Percentiles rank a stretch among this genome's conserved stretches.
Conservation (phyloP, 2,888 invertebrate genomes). For the Nineta flava region DNA sequence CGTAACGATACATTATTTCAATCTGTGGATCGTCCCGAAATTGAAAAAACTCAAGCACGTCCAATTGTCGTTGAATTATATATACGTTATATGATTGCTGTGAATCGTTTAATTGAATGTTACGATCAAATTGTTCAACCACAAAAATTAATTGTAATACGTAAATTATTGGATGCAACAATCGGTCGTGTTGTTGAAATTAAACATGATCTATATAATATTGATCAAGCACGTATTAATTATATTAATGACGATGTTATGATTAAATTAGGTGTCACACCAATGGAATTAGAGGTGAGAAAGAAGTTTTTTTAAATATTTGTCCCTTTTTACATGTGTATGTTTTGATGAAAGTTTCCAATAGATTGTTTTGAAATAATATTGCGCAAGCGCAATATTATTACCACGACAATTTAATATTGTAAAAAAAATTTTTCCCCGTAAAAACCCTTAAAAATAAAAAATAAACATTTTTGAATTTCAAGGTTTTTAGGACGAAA, state of each 20-base stretch:
- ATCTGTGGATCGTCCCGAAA: conserved; percentile 34
- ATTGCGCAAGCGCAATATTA: too few relatives aligned
- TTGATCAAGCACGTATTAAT: conserved; percentile 72
- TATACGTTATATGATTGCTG: conserved; percentile 62
- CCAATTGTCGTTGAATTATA: conserved; percentile 53
- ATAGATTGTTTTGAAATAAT: too few relatives aligned
- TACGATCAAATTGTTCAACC: conserved; percentile 89
- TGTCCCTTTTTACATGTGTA: background rate
- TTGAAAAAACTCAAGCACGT: conserved; percentile 43
- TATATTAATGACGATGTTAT: conserved; percentile 66
- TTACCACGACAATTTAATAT: too few relatives aligned
- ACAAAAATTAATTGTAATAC: conserved; percentile 72
- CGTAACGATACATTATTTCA: conserved; percentile 44
- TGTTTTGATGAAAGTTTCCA: too few relatives aligned
- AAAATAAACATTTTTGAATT: too few relatives aligned
- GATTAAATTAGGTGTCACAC: conserved; percentile 55
- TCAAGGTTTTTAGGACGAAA: too few relatives aligned
- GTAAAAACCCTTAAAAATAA: too few relatives aligned
- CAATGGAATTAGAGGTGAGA: conserved; percentile 45
- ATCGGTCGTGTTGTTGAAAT: conserved; percentile 76
- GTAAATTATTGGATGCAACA: conserved; percentile 52
- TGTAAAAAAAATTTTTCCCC: too few relatives aligned
- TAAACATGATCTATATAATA: conserved; percentile 73
- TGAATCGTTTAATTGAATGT: conserved; percentile 58
- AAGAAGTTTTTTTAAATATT: background rate